Percentiles rank a stretch among this genome's conserved stretches.
Evolutionary conservation across 2,113 vertebrate genomes (phyloP).

Genomic region (Seriola dumerili): DNA sequence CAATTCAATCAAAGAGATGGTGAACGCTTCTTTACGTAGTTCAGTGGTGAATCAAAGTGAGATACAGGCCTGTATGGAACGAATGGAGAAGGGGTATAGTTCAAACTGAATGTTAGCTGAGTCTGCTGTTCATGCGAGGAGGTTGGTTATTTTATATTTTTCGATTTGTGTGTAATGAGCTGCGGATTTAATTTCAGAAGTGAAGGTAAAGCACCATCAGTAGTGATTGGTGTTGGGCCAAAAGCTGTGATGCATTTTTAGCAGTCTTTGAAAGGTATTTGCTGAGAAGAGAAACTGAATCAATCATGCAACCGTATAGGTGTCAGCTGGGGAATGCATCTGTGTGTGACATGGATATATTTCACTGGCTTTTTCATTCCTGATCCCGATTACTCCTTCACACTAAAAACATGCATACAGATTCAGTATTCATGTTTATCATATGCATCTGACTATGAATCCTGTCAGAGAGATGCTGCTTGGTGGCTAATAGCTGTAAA

Average conservation of each 20-base stretch:
- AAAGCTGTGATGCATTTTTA: slow-evolving; percentile 17
- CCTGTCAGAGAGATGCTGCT: slow-evolving; percentile 11
- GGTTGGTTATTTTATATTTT: slow-evolving; percentile 5
- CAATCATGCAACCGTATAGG: slow-evolving; percentile 4
- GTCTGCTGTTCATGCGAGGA: neutral
- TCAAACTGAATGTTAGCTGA: neutral
- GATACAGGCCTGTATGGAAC: neutral
- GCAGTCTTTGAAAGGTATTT: neutral
- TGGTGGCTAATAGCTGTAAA: slow-evolving; percentile 7
- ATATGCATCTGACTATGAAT: slow-evolving; percentile 8
- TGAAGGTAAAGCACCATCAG: neutral
- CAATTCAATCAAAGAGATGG: slow-evolving; percentile 1
- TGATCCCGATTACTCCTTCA: slow-evolving; percentile 1
- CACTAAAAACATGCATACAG: slow-evolving; percentile 17
- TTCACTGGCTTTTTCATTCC: slow-evolving; percentile 3
- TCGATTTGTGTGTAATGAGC: neutral
- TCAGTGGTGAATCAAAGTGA: neutral
- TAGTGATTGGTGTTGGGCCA: neutral
- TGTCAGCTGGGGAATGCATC: neutral
- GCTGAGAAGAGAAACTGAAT: neutral
- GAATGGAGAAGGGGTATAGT: neutral
- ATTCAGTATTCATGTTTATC: slow-evolving; percentile 20
- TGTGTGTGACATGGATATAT: slow-evolving; percentile 6
- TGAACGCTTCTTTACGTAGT: neutral
- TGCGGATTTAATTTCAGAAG: slow-evolving; percentile 6